These are phyloP conservation scores for Scaptodrosophila lebanonensis DNA, from an alignment of 1,140 invertebrate genomes.

Conservation along the genomic window DNA sequence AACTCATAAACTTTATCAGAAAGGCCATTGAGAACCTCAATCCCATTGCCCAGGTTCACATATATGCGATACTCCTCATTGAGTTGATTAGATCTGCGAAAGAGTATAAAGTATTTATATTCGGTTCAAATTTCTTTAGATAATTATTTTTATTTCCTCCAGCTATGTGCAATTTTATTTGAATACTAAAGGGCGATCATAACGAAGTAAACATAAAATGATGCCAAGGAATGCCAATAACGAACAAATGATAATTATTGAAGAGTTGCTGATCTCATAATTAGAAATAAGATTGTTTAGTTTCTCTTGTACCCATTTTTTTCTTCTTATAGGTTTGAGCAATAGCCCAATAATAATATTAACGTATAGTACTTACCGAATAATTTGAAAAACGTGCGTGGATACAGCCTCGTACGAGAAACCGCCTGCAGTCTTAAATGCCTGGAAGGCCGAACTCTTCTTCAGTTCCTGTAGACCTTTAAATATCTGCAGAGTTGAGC, in stretches of 20 bases:
- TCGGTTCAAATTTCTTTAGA: accelerated
- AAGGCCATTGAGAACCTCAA: conserved; percentile 41
- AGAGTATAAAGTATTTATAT: background rate
- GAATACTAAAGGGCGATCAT: too few relatives aligned
- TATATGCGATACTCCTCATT: conserved; percentile 66
- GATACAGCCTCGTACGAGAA: conserved; percentile 61
- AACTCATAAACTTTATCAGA: conserved; percentile 52
- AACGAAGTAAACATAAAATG: too few relatives aligned
- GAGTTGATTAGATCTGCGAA: conserved; percentile 37
- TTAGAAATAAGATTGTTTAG: too few relatives aligned
- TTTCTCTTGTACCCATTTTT: too few relatives aligned
- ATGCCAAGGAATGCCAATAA: too few relatives aligned
- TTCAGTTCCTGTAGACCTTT: conserved; percentile 62
- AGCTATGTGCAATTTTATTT: too few relatives aligned
- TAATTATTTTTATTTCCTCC: too few relatives aligned
- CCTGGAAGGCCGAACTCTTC: conserved; percentile 47
- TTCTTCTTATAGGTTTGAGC: too few relatives aligned
- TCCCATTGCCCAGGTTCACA: conserved; percentile 56
- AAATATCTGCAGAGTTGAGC: conserved; percentile 63
- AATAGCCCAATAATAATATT: too few relatives aligned
- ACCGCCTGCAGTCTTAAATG: conserved; percentile 52
- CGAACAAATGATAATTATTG: too few relatives aligned
- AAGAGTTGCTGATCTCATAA: too few relatives aligned
- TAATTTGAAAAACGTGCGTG: conserved; percentile 63
- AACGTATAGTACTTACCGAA: conserved; percentile 47